Base-by-base conservation (phyloP, 2,888 invertebrate species). In the Sylvicola cinctus region DNA sequence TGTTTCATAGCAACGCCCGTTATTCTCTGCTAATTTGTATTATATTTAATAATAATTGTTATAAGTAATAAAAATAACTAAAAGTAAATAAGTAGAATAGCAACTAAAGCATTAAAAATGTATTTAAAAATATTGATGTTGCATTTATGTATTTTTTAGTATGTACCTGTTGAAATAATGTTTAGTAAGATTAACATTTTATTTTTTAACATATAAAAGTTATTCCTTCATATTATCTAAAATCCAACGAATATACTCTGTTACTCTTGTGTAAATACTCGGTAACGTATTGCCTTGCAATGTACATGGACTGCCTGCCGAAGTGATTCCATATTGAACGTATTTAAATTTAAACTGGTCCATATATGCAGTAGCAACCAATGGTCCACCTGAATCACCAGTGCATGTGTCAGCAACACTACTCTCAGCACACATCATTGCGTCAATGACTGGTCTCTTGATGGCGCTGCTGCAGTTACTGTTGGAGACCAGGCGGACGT, bases 181-280 rank as follows among this genome's bases (percentile, higher is more conserved):
- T n/a, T n/a, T n/a, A n/a, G n/a, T n/a, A n/a, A n/a, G n/a, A n/a
- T n/a, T n/a, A n/a, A n/a, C n/a, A n/a, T n/a, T n/a, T n/a, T n/a
- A n/a, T n/a, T n/a, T n/a, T n/a, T n/a, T n/a, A n/a, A n/a, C n/a
- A n/a, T n/a, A n/a, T n/a, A n/a, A n/a, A n/a, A n/a, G n/a, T n/a
- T 25, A 25, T 25, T 25, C 7, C 13, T 27, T 13, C 8, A 42
- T 36, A 30, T 32, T 36, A 32, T 34, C 39, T 33, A 41, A 41
- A 35, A 43, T 33, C 33, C 33, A 33, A 3, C 20, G 28, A 16
- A 33, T 16, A 12, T 28, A 33, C 3, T 8, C 10, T 16, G 27
- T 2, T 3, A 33, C 29, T 12, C 15, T 14, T 3, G 29, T 17
- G 14, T 33, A 33, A 3, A 33, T 10, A 11, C 27, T 16, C 5